Evolutionary conservation across 2,113 vertebrate species (phyloP).

Genomic region (Labeo rohita): DNA sequence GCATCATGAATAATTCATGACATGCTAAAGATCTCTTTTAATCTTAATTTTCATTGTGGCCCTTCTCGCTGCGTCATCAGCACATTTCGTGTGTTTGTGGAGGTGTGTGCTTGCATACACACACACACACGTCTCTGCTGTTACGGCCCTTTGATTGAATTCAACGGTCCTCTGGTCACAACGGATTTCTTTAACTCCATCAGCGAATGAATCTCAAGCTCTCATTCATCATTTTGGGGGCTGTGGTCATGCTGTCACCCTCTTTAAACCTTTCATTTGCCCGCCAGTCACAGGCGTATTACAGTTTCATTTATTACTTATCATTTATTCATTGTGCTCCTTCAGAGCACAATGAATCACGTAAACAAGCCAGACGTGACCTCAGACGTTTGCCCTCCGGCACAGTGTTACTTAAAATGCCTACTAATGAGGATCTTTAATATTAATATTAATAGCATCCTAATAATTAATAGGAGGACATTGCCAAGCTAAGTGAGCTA

Average conservation of each 20-base stretch:
- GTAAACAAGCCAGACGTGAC: not conserved
- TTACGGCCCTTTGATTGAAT: not conserved
- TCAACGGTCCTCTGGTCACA: not conserved
- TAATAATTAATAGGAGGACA: not conserved
- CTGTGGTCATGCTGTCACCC: not conserved
- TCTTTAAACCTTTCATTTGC: not conserved
- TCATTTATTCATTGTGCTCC: constrained; percentile 5
- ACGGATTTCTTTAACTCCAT: not conserved
- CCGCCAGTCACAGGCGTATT: not conserved
- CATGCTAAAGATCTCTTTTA: constrained; percentile 69
- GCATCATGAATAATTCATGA: constrained; percentile 71
- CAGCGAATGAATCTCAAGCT: not conserved
- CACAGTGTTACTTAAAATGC: not conserved
- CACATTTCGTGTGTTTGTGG: constrained; percentile 60
- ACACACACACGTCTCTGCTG: not conserved
- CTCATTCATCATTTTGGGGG: not conserved
- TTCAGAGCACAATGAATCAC: not conserved
- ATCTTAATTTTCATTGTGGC: constrained; percentile 70
- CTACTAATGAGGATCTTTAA: not conserved
- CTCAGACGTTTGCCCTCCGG: not conserved
- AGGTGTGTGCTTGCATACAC: constrained; percentile 7
- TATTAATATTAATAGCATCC: constrained; percentile 6
- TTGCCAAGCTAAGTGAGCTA: not conserved
- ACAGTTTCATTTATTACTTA: not conserved
- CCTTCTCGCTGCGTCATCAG: constrained; percentile 71